These are phyloP conservation scores for Malurus alboscapulatus DNA, from an alignment of 2,113 vertebrate genomes.

Conservation along the genomic window DNA sequence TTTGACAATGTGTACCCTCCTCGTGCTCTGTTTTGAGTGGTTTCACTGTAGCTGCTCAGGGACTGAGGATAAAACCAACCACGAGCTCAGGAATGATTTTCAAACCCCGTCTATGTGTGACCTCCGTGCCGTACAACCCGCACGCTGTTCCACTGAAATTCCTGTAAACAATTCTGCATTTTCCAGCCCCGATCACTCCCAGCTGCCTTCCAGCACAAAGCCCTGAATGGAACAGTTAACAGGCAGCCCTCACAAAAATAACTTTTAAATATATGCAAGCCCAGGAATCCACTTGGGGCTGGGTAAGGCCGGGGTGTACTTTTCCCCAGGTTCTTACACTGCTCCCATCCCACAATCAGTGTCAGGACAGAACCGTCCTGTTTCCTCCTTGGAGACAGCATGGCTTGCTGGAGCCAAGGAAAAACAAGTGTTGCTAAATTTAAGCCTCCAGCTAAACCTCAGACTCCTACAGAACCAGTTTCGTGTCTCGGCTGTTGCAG, in stretches of 20 bases:
- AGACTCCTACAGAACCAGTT: neutral
- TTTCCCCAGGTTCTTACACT: neutral
- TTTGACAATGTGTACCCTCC: rapidly evolving
- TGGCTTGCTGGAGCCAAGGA: neutral
- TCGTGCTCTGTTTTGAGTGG: neutral
- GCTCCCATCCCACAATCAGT: neutral
- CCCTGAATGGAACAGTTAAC: neutral
- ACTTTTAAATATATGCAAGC: neutral
- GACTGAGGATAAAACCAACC: neutral
- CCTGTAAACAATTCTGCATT: neutral
- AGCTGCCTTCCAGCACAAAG: neutral
- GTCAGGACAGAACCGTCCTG: neutral
- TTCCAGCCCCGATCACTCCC: neutral
- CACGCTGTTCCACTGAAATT: neutral
- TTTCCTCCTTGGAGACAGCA: neutral
- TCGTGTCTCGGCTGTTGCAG: neutral
- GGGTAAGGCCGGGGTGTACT: neutral
- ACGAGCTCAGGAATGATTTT: neutral
- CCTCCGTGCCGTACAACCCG: neutral
- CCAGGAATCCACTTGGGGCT: neutral
- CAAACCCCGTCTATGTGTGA: neutral
- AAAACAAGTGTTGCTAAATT: constrained; percentile 38
- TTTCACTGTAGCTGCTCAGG: neutral
- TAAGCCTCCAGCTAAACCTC: constrained; percentile 1
- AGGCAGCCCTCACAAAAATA: neutral